Evolutionary conservation across 2,797 vertebrate species (phyloP).

Genomic region (Okamejei kenojei): DNA sequence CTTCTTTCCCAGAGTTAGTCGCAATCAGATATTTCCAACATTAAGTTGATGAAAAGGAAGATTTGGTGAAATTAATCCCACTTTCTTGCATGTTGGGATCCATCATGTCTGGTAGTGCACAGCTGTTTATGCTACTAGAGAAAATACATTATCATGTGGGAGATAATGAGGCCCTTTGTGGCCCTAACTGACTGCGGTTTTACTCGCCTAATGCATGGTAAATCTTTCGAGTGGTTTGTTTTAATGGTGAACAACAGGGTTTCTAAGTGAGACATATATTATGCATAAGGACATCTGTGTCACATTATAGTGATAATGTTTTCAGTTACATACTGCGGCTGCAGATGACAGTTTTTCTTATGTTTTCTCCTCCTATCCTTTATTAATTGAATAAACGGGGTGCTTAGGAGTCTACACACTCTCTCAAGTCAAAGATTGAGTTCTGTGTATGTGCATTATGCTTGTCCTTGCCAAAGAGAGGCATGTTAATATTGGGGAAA

Average conservation of each 20-base stretch:
- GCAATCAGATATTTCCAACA: neutral
- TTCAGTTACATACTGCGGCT: constrained; percentile 31
- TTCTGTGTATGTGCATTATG: neutral
- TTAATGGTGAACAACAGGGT: constrained; percentile 34
- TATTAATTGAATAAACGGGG: neutral
- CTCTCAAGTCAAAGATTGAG: neutral
- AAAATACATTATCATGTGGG: constrained; percentile 30
- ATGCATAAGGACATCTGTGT: constrained; percentile 36
- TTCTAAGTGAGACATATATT: constrained; percentile 33
- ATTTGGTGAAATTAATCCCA: constrained; percentile 17
- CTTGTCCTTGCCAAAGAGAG: neutral
- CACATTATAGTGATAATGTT: constrained; percentile 35
- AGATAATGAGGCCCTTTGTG: constrained; percentile 36
- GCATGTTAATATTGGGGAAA: neutral
- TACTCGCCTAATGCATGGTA: constrained; percentile 31
- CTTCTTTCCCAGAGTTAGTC: neutral
- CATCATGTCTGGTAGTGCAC: constrained; percentile 27
- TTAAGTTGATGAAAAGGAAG: neutral
- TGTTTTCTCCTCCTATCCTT: neutral
- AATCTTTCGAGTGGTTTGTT: constrained; percentile 33
- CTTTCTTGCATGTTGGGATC: neutral
- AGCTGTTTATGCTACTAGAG: constrained; percentile 25
- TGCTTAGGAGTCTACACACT: neutral
- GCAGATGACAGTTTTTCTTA: constrained; percentile 31
- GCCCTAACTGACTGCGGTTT: constrained; percentile 14